Base-by-base conservation (phyloP, 2,888 invertebrate species). In the Xylophagus ater region DNA sequence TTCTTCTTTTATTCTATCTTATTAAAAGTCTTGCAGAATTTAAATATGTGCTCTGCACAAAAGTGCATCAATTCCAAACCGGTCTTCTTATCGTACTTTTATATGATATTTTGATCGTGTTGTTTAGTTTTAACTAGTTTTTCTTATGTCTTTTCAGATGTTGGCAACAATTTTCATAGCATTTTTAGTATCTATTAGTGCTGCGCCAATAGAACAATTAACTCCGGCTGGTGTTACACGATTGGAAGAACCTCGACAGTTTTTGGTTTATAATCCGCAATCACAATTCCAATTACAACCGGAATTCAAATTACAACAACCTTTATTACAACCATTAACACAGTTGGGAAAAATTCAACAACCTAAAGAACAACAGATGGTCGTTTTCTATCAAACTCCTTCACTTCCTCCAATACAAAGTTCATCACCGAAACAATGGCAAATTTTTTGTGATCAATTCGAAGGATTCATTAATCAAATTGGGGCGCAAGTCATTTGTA, bases 241-340 rank as follows among this genome's bases (percentile, higher is more conserved):
- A 18, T 18, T 37, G 9, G 13, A 26, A 14, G 32, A 31, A 12
- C 13, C 45, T 24, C 40, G 48, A 46, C 63, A 62, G 34, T 58
- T 61, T 43, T 52, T 63, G 23, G 59, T 63, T 42, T 55, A 63
- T 13, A 62, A 59, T 13, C 63, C 63, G 5, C 62, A 63, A 43
- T 59, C 63, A 0, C 62, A 64, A 48, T 49, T 62, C 24, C 61
- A 58, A 32, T 44, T 64, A 20, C 33, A 34, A 26, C 48, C 47
- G 10, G 38, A 40, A 9, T 34, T 44, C 8, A 44, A 44, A 35
- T 31, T 45, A 7, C 43, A 44, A 35, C 44, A 43, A 19, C 37
- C 48, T 5, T 30, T 45, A 25, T 23, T 44, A 24, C 45, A 46
- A 24, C 45, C 47, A 23, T 48, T 64, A 18, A 51, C 58, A 12